Conservation (phyloP, 2,113 vertebrate species). For the Turdus rufiventris region DNA sequence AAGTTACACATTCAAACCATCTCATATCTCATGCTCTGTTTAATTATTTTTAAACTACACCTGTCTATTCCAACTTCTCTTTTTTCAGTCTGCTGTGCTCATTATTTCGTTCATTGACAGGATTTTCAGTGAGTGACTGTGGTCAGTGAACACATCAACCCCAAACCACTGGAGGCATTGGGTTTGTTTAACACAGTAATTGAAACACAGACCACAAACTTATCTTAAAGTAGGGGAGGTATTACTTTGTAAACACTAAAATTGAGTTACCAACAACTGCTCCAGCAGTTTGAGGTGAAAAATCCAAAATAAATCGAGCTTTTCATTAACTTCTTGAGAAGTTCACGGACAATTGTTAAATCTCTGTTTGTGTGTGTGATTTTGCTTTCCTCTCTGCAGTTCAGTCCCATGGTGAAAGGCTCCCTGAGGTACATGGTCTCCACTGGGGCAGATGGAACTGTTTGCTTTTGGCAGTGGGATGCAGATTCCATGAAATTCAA, state of each 20-base stretch:
- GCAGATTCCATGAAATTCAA: slow-evolving; percentile 86
- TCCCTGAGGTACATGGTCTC: slow-evolving; percentile 92
- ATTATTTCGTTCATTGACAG: background rate
- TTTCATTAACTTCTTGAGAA: background rate
- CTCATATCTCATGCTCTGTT: background rate
- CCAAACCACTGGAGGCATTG: background rate
- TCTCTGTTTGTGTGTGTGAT: background rate
- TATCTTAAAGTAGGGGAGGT: background rate
- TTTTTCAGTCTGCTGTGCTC: background rate
- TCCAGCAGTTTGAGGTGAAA: background rate
- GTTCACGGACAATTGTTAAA: background rate
- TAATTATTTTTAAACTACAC: background rate
- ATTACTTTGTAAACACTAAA: background rate
- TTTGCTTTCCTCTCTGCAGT: slow-evolving; percentile 69
- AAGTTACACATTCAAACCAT: background rate
- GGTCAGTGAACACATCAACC: background rate
- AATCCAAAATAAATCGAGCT: background rate
- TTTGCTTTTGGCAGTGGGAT: slow-evolving; percentile 98
- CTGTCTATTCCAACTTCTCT: background rate
- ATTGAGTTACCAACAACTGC: background rate
- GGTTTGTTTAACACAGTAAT: background rate
- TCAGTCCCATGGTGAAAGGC: slow-evolving; percentile 93
- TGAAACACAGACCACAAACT: background rate
- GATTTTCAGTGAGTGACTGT: background rate
- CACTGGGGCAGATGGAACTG: slow-evolving; percentile 94